Percentiles rank a stretch among this genome's conserved stretches.
These are phyloP conservation scores for Trinectes maculatus DNA, from an alignment of 2,113 vertebrate species.

Conservation along the genomic window DNA sequence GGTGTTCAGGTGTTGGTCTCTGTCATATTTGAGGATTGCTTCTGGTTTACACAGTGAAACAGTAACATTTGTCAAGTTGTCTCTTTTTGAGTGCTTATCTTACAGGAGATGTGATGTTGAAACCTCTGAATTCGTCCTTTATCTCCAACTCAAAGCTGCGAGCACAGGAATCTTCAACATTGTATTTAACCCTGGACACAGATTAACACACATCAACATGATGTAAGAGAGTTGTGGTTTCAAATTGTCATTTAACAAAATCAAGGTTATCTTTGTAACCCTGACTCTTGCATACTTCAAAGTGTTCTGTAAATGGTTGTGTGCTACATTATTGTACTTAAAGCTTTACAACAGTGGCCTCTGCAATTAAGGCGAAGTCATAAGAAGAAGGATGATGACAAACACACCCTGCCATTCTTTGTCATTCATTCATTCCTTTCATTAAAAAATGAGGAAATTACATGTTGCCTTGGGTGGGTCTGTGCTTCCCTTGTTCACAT, in stretches of 20 bases:
- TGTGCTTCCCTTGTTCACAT: conserved; percentile 29
- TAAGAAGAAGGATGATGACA: conserved; percentile 8
- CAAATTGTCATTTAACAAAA: neutral
- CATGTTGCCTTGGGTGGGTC: conserved; percentile 33
- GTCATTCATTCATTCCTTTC: neutral
- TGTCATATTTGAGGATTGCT: too few species aligned
- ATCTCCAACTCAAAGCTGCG: conserved; percentile 53
- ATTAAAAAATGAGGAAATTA: conserved; percentile 51
- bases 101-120: conserved; percentile 55
- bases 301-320: conserved; percentile 27
- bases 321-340: conserved; percentile 14
- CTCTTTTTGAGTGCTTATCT: conserved; percentile 30
- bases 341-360: neutral
- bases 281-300: neutral
- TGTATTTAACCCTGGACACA: conserved; percentile 43
- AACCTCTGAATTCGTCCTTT: conserved; percentile 37
- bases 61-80: neutral
- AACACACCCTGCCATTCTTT: neutral
- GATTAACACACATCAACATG: neutral
- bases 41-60: too few species aligned
- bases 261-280: neutral
- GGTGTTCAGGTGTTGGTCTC: too few species aligned
- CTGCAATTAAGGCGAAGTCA: conserved; percentile 19
- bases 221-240: too few species aligned
- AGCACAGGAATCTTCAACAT: conserved; percentile 35